Evolutionary conservation across 2,888 invertebrate genomes (phyloP).

Genomic region (Himalopsyche tibetana): DNA sequence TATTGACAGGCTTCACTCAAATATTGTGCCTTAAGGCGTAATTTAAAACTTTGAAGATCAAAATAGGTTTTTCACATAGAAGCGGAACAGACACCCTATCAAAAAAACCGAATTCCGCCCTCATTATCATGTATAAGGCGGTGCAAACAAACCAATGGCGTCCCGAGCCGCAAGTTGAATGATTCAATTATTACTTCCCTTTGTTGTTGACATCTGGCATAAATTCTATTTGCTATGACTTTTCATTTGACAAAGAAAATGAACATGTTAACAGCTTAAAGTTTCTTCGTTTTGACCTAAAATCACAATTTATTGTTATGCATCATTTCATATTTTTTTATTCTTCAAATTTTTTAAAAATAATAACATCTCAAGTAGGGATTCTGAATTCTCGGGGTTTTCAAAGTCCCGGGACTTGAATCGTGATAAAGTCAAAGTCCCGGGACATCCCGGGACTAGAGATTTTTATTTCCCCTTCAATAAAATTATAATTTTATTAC

Average conservation of each 20-base stretch:
- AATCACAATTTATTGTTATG: too few species aligned
- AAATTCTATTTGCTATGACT: neutral
- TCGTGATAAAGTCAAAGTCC: too few species aligned
- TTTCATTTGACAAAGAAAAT: neutral
- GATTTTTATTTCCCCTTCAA: too few species aligned
- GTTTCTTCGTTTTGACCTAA: too few species aligned
- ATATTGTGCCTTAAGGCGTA: constrained; percentile 20
- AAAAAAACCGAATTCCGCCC: constrained; percentile 12
- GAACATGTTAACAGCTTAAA: neutral
- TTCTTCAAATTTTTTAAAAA: too few species aligned
- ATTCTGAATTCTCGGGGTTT: too few species aligned
- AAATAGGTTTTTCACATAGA: neutral
- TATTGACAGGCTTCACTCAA: constrained; percentile 38
- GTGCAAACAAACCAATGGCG: constrained; percentile 35
- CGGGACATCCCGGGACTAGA: too few species aligned
- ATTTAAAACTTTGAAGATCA: constrained; percentile 41
- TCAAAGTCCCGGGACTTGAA: too few species aligned
- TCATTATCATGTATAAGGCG: constrained; percentile 43
- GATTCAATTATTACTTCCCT: constrained; percentile 1
- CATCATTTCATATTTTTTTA: too few species aligned
- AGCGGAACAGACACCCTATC: constrained; percentile 26
- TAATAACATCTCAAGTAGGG: too few species aligned
- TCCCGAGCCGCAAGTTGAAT: neutral
- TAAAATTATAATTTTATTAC: too few species aligned
- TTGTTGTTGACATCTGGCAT: neutral